Conservation (phyloP, 2,888 invertebrate genomes). For the Norana najaformis region DNA sequence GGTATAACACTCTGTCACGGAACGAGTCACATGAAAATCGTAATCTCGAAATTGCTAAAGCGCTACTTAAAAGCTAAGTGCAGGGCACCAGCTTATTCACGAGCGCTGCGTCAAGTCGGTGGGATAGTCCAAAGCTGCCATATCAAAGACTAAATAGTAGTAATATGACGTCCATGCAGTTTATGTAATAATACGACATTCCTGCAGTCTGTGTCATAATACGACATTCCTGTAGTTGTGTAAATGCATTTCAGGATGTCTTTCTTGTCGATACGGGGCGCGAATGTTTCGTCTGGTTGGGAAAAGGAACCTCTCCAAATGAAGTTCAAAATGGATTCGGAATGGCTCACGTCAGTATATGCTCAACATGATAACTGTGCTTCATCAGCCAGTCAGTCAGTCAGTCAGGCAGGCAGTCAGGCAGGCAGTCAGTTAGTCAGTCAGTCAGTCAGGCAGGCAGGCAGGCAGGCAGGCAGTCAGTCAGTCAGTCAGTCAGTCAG, state of each 20-base stretch:
- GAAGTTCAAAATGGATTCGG: slow-evolving; percentile 56
- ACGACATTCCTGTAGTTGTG: neutral
- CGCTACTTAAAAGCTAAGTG: too few relatives aligned
- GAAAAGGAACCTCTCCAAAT: slow-evolving; percentile 49
- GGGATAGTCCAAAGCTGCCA: too few relatives aligned
- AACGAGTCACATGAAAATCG: too few relatives aligned
- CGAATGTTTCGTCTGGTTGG: slow-evolving; percentile 56
- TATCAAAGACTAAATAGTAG: too few relatives aligned
- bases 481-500: neutral
- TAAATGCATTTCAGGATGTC: slow-evolving; percentile 49
- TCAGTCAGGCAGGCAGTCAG: neutral
- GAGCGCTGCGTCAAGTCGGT: too few relatives aligned
- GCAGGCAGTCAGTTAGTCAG: too few relatives aligned
- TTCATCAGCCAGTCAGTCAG: neutral
- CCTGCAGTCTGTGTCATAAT: neutral
- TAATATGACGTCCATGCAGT: too few relatives aligned
- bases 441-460: too few relatives aligned
- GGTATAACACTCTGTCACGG: too few relatives aligned
- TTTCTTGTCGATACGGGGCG: slow-evolving; percentile 55
- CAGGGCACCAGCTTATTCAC: too few relatives aligned
- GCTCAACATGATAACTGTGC: neutral
- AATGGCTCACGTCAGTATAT: slow-evolving; percentile 57
- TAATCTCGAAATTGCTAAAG: too few relatives aligned
- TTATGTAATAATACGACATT: neutral
- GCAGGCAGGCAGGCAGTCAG: neutral